Percentiles rank a stretch among this genome's conserved stretches.
These are phyloP conservation scores for Sminthurides bifidus DNA, from an alignment of 1,140 invertebrate genomes.

Conservation along the genomic window DNA sequence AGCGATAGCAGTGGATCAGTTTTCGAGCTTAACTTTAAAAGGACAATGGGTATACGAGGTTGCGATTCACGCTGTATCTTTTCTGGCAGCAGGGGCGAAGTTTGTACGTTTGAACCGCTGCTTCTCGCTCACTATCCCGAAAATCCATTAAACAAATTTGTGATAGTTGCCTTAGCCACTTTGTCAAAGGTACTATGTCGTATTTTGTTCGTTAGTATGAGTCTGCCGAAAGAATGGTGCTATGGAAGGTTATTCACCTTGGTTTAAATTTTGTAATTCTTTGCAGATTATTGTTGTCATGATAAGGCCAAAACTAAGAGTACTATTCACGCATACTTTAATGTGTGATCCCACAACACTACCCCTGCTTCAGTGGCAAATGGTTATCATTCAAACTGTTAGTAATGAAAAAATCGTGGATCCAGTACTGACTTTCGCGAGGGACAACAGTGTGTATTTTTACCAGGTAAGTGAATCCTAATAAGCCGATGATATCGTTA, in stretches of 20 bases:
- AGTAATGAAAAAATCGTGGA: conserved; percentile 57
- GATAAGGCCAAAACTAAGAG: conserved; percentile 57
- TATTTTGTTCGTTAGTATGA: neutral
- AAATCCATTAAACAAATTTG: conserved; percentile 59
- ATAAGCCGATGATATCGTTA: neutral
- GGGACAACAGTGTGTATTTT: conserved; percentile 66
- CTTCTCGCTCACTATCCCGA: conserved; percentile 52
- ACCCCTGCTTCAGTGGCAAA: conserved; percentile 77
- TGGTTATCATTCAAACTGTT: conserved; percentile 68
- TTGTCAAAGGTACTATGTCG: conserved; percentile 59
- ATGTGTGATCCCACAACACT: conserved; percentile 48
- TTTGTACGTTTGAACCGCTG: conserved; percentile 75
- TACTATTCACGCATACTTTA: conserved; percentile 53
- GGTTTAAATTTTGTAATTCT: neutral
- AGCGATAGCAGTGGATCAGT: conserved; percentile 95
- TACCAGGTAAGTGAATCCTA: conserved; percentile 50
- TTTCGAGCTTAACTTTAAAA: conserved; percentile 83
- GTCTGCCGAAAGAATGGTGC: no score
- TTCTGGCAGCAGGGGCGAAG: conserved; percentile 62
- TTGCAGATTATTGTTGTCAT: conserved; percentile 69
- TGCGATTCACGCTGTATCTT: conserved; percentile 82
- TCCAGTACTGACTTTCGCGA: conserved; percentile 73
- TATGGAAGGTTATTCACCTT: no score
- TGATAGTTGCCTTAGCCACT: conserved; percentile 82
- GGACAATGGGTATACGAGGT: conserved; percentile 73